phyloP scores from a whole-genome alignment of 2,113 vertebrate genomes.

The Sitta europaea region DNA sequence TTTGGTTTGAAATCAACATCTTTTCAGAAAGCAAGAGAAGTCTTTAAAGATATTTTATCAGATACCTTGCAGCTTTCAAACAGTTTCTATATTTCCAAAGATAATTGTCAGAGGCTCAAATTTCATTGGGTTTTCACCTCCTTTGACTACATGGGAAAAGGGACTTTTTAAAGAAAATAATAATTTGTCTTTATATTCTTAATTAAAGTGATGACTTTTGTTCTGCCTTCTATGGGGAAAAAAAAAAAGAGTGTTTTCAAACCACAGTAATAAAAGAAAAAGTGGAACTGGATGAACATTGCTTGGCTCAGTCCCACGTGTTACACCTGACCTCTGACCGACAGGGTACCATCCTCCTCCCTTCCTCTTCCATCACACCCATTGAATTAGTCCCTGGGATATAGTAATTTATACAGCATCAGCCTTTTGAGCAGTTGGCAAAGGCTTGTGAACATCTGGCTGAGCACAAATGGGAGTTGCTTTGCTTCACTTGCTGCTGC shows the following conservation, averaged over 20 bases:
- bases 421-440: slow-evolving; percentile 51
- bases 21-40: neutral
- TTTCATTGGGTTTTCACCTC: neutral
- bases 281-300: neutral
- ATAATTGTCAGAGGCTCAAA: neutral
- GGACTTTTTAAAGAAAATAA: neutral
- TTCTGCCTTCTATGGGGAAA: neutral
- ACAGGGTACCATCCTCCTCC: slow-evolving; percentile 33
- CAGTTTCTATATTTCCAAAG: neutral
- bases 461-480: slow-evolving; percentile 57
- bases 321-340: slow-evolving; percentile 34
- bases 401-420: slow-evolving; percentile 60
- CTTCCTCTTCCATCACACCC: slow-evolving; percentile 57
- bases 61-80: neutral
- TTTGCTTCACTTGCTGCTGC: slow-evolving; percentile 54
- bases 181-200: neutral
- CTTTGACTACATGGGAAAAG: fast-evolving
- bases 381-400: slow-evolving; percentile 56
- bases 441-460: slow-evolving; percentile 42
- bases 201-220: neutral
- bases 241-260: neutral
- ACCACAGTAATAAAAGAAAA: neutral
- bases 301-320: neutral
- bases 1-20: neutral
- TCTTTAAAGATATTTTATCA: neutral